A percentile compares a stretch with the other conserved stretches of the same genome.
These are phyloP conservation scores for Campodea augens DNA, from an alignment of 1,140 invertebrate species.

Conservation along the genomic window DNA sequence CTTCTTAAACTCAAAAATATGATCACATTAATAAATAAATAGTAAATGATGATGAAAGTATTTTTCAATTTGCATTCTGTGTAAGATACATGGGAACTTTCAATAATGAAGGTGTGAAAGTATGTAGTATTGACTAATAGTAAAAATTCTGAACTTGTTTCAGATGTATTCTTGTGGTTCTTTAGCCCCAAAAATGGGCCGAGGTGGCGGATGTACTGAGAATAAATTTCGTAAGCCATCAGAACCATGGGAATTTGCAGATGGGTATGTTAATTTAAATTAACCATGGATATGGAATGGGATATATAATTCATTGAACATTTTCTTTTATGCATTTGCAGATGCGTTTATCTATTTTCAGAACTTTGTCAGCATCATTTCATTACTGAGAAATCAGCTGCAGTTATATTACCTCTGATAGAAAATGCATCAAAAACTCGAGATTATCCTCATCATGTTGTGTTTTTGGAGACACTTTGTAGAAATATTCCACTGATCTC, in stretches of 20 bases:
- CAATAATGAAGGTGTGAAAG: no score
- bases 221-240: slow-evolving; percentile 27
- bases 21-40: no score
- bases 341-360: slow-evolving; percentile 28
- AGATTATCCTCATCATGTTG: slow-evolving; percentile 31
- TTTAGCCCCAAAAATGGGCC: slow-evolving; percentile 33
- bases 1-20: no score
- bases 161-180: slow-evolving; percentile 38
- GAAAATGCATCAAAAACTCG: slow-evolving; percentile 23
- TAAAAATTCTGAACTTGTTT: no score
- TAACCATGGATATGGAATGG: no score
- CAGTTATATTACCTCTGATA: slow-evolving; percentile 18
- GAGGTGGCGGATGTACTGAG: slow-evolving; percentile 27
- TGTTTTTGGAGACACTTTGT: slow-evolving; percentile 31
- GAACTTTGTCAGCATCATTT: slow-evolving; percentile 24
- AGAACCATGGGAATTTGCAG: slow-evolving; percentile 36
- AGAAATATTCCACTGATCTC: slow-evolving; percentile 30
- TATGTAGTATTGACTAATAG: no score
- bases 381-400: slow-evolving; percentile 6
- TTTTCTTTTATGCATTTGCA: slow-evolving; percentile 17
- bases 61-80: no score
- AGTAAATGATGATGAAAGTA: no score
- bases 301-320: no score
- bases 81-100: no score
- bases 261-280: slow-evolving; percentile 31